Evolutionary conservation across 2,113 vertebrate genomes (phyloP), one percentile per base, ranked within the genome.

Genomic region (Planiliza haematocheilus): DNA sequence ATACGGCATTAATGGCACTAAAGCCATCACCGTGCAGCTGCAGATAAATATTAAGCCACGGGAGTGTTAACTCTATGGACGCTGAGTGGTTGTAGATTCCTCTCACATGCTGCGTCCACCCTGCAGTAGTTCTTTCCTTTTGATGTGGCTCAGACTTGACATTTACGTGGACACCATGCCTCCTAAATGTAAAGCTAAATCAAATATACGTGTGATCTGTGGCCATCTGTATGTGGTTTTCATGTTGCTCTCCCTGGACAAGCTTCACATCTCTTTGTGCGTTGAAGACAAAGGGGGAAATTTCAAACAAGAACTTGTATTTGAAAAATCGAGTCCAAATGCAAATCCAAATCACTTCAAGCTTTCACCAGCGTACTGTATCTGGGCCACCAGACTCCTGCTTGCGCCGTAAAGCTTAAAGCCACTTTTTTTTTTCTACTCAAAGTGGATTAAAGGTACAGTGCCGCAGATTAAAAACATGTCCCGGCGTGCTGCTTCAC

Each of bases 401-500:
- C 20, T 45, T 56, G 52, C 43, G 49, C 62, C 70, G 14, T 45
- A 61, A 66, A 10, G 1, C 30, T 30, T 66, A 83, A 88, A 91
- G 85, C 82, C 83, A 86, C 83, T 84, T 75, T 77, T 83, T 84
- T 30, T 30, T 30, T 30, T 30, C 76, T 77, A 72, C 80, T 90
- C 74, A 88, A 85, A 74, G 63, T 81, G 87, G 86, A 92, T 91
- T 91, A 87, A 82, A 80, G 58, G 55, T 63, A 79, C 53, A 85
- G 65, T 24, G 41, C 49, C 61, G 53, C 30, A 82, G 84, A 90
- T 90, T 88, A 89, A 62, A 81, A 77, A 56, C 60, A 12, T 83
- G 82, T 68, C 81, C 88, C 57, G 42, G 24, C 82, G 70, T 74
- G 58, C 50, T 85, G 79, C 75, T 86, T 87, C 48, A 65, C 70